phyloP scores from a whole-genome alignment of 1,140 invertebrate species.

The Oedothorax gibbosus region DNA sequence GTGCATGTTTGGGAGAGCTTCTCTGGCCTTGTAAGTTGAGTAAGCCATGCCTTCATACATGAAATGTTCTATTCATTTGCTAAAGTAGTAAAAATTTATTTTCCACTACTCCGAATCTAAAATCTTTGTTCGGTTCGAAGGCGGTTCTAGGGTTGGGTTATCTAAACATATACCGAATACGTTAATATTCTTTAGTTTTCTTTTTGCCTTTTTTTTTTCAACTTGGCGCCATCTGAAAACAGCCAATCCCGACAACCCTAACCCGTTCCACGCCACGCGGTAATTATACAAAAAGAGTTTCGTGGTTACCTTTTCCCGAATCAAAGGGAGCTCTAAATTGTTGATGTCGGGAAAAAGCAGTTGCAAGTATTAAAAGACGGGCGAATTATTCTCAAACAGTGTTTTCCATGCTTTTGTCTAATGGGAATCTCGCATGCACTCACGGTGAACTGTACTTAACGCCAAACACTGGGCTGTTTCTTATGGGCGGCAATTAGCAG shows the following conservation, averaged over 20 bases:
- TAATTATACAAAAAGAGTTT: conserved; percentile 50
- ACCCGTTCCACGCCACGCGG: conserved; percentile 33
- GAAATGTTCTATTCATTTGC: too few relatives aligned
- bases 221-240: too few relatives aligned
- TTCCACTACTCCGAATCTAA: too few relatives aligned
- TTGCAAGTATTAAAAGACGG: conserved; percentile 3
- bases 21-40: too few relatives aligned
- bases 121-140: too few relatives aligned
- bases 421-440: conserved; percentile 39
- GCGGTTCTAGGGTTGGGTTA: too few relatives aligned
- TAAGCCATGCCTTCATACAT: too few relatives aligned
- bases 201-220: too few relatives aligned
- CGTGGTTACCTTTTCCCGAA: conserved; percentile 12
- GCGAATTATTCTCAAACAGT: neutral
- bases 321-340: conserved; percentile 25
- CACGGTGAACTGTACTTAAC: conserved; percentile 38
- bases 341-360: conserved; percentile 31
- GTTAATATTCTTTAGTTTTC: too few relatives aligned
- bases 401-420: conserved; percentile 6
- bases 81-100: too few relatives aligned
- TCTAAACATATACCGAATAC: too few relatives aligned
- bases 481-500: conserved; percentile 37
- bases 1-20: too few relatives aligned
- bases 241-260: neutral
- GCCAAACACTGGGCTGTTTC: conserved; percentile 14